Conservation (phyloP, 2,113 vertebrate species). For the Toxostoma redivivum region DNA sequence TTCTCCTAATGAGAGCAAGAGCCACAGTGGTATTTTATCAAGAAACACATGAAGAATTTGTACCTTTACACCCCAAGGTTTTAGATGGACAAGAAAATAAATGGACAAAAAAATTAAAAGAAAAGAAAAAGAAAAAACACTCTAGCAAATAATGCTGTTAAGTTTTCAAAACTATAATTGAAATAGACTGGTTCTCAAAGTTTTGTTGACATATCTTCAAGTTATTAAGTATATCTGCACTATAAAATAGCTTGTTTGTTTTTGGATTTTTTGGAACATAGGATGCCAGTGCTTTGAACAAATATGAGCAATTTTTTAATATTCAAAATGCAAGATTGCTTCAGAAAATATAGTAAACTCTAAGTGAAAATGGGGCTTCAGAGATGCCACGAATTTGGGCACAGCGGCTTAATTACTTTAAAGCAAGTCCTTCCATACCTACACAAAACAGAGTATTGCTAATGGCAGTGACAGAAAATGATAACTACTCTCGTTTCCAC, state of each 20-base stretch:
- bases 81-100: not conserved
- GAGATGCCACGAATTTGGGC: not conserved
- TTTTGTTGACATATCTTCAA: not conserved
- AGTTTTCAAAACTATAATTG: not conserved
- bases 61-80: not conserved
- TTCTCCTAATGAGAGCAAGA: not conserved
- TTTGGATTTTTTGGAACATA: not conserved
- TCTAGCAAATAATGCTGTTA: not conserved
- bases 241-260: not conserved
- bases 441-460: not conserved
- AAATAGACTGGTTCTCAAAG: not conserved
- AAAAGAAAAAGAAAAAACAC: not conserved
- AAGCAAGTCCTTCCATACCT: not conserved
- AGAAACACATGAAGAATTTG: not conserved
- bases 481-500: constrained; percentile 7
- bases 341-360: not conserved
- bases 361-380: not conserved
- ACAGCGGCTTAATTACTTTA: not conserved
- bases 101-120: not conserved
- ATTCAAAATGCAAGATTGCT: not conserved
- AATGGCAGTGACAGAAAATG: constrained; percentile 26
- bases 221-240: not conserved
- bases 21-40: not conserved
- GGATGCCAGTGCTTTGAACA: not conserved
- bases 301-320: not conserved